phyloP scores from a whole-genome alignment of 2,888 invertebrate genomes.

The Cheilosia pagana region DNA sequence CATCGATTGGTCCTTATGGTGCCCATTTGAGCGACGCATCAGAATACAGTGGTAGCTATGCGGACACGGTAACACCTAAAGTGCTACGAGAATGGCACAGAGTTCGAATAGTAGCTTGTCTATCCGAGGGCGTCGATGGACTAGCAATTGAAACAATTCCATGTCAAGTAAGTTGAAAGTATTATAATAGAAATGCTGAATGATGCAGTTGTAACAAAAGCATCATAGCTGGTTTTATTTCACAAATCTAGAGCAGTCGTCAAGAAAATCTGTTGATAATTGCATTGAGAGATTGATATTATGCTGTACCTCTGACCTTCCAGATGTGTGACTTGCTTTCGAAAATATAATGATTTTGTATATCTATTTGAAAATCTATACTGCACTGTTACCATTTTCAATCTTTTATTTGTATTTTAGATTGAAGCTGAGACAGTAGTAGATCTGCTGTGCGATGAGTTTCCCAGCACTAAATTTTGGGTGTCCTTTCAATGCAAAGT shows the following conservation, averaged over 20 bases:
- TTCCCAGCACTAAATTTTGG: slow-evolving; percentile 91
- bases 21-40: slow-evolving; percentile 94
- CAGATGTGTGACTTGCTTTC: too few relatives aligned
- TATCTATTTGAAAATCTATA: neutral
- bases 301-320: too few relatives aligned
- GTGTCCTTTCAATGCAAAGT: slow-evolving; percentile 91
- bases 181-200: neutral
- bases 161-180: slow-evolving; percentile 84
- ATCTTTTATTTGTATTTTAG: slow-evolving; percentile 32
- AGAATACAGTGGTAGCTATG: slow-evolving; percentile 93
- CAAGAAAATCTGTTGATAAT: too few relatives aligned
- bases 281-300: too few relatives aligned
- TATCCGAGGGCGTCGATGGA: slow-evolving; percentile 91
- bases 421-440: slow-evolving; percentile 92
- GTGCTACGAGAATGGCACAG: slow-evolving; percentile 92
- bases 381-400: neutral
- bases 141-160: slow-evolving; percentile 96
- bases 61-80: slow-evolving; percentile 86
- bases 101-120: slow-evolving; percentile 89
- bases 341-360: neutral
- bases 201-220: neutral
- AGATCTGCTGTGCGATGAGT: slow-evolving; percentile 88
- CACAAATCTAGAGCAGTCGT: too few relatives aligned
- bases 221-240: too few relatives aligned
- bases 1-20: slow-evolving; percentile 96